phyloP scores from a whole-genome alignment of 92 coral and sea anemone genomes.

The Bergia puertoricense region DNA sequence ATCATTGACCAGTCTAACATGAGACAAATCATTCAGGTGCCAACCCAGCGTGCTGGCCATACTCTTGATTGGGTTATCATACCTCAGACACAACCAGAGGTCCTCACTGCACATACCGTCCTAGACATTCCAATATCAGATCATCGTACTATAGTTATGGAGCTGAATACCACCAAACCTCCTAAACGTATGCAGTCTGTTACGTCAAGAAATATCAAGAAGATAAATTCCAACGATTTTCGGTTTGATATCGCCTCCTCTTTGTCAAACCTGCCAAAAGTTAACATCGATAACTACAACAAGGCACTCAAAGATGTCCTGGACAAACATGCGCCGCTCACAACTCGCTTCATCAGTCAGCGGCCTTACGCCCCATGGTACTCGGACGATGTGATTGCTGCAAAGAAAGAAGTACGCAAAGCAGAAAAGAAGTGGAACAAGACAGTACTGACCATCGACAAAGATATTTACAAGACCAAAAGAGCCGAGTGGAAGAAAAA shows the following conservation, averaged over 20 bases:
- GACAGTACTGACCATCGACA: slow-evolving; percentile 19
- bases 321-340: slow-evolving; percentile 18
- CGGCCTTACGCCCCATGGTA: neutral
- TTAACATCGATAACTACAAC: neutral
- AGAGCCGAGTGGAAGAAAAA: slow-evolving; percentile 7
- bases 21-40: neutral
- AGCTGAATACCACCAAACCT: slow-evolving; percentile 7
- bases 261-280: neutral
- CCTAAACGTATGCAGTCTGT: neutral
- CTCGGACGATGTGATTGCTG: neutral
- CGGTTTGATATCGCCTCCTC: neutral
- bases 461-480: slow-evolving; percentile 4
- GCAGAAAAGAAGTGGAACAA: slow-evolving; percentile 20
- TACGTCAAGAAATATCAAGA: slow-evolving; percentile 4
- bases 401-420: slow-evolving; percentile 17
- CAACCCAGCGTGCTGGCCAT: neutral
- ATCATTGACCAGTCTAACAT: neutral
- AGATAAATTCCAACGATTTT: slow-evolving; percentile 2
- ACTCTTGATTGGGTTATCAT: neutral
- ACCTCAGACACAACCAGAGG: neutral
- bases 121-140: slow-evolving; percentile 1
- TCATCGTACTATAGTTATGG: neutral
- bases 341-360: slow-evolving; percentile 14
- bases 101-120: no score
- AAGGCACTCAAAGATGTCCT: slow-evolving; percentile 8